These are phyloP conservation scores for Enteromius argenteus DNA, from an alignment of 2,797 vertebrate species.

Conservation along the genomic window DNA sequence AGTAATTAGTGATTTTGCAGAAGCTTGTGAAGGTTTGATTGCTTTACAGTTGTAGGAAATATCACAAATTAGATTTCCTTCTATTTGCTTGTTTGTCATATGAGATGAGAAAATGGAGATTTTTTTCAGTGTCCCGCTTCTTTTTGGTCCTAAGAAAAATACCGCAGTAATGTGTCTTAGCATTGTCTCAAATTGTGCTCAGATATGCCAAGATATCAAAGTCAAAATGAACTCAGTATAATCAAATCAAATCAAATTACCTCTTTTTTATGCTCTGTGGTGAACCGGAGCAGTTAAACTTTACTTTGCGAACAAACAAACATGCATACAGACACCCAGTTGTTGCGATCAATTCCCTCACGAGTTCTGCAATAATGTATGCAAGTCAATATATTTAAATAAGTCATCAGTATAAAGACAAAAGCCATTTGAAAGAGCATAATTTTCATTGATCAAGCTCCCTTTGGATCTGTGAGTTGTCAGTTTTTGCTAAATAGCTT, in stretches of 20 bases:
- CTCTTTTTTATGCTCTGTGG: neutral
- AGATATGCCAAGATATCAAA: neutral
- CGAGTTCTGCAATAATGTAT: conserved; percentile 47
- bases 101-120: neutral
- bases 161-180: neutral
- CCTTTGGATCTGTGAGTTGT: conserved; percentile 41
- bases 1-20: conserved; percentile 25
- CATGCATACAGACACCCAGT: conserved; percentile 29
- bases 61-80: neutral
- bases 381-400: conserved; percentile 58
- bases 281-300: neutral
- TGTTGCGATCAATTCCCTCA: conserved; percentile 33
- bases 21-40: neutral
- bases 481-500: conserved; percentile 23
- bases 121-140: neutral
- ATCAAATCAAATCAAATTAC: neutral
- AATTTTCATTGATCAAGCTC: conserved; percentile 35
- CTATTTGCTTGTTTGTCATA: neutral
- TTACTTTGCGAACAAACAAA: neutral
- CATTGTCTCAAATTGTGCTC: neutral
- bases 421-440: conserved; percentile 31
- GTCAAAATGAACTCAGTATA: neutral
- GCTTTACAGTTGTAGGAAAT: neutral
- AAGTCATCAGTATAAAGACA: conserved; percentile 37
- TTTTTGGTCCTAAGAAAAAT: neutral